Evolutionary conservation across 1,140 invertebrate species (phyloP).

Genomic region (Megalonaias nervosa): DNA sequence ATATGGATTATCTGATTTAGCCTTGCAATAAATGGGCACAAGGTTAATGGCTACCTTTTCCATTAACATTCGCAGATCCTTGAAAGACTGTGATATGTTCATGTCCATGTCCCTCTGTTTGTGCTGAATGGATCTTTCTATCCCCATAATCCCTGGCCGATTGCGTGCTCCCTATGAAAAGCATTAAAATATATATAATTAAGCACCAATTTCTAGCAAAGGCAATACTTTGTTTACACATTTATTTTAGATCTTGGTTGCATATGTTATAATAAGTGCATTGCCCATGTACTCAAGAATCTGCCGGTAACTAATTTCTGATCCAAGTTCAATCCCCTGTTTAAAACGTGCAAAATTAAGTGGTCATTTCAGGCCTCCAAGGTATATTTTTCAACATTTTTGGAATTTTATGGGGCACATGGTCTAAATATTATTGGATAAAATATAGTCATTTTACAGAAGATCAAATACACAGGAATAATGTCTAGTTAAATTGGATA

Average conservation of each 20-base stretch:
- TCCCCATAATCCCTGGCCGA: slow-evolving; percentile 89
- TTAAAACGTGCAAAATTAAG: background rate
- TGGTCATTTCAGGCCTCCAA: no score
- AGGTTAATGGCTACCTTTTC: slow-evolving; percentile 77
- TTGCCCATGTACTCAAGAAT: background rate
- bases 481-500: no score
- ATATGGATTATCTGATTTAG: background rate
- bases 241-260: background rate
- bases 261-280: slow-evolving; percentile 2
- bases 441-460: no score
- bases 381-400: no score
- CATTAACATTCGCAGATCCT: slow-evolving; percentile 96
- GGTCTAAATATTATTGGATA: no score
- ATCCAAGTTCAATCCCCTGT: background rate
- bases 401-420: no score
- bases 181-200: slow-evolving; percentile 1
- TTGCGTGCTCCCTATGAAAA: slow-evolving; percentile 48
- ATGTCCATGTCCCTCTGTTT: slow-evolving; percentile 92
- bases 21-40: background rate
- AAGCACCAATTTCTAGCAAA: background rate
- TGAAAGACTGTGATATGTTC: slow-evolving; percentile 93
- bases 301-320: background rate
- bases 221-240: background rate
- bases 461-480: no score
- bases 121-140: slow-evolving; percentile 92